A percentile compares a stretch with the other conserved stretches of the same genome.
These are phyloP conservation scores for Augochlora pura DNA, from an alignment of 1,140 invertebrate species.

Conservation along the genomic window DNA sequence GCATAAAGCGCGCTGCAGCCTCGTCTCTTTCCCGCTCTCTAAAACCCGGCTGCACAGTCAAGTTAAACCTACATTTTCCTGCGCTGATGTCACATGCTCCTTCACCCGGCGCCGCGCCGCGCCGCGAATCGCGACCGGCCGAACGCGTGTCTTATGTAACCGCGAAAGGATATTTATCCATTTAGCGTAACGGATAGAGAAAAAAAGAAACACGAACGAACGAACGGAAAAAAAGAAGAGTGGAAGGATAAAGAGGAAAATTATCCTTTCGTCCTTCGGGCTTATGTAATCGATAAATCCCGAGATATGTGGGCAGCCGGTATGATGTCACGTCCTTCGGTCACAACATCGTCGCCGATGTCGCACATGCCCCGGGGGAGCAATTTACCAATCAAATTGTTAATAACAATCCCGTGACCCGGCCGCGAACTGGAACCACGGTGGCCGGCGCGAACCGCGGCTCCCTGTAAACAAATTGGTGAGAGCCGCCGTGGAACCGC, in stretches of 20 bases:
- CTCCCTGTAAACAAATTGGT: too few species aligned
- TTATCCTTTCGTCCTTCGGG: constrained; percentile 1
- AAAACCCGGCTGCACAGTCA: too few species aligned
- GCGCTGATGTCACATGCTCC: constrained; percentile 48
- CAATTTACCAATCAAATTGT: background rate
- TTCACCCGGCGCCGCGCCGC: constrained; percentile 11
- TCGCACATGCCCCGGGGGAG: background rate
- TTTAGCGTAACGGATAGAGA: too few species aligned
- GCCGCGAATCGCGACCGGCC: constrained; percentile 39
- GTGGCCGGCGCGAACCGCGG: too few species aligned
- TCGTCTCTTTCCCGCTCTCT: too few species aligned
- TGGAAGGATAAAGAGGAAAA: background rate
- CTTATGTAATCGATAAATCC: constrained; percentile 8
- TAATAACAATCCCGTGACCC: background rate
- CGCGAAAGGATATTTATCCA: constrained; percentile 22
- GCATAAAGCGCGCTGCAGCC: background rate
- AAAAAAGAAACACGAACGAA: too few species aligned
- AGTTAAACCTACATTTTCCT: constrained; percentile 54
- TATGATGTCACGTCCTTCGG: background rate
- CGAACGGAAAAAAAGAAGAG: too few species aligned
- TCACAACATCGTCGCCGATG: background rate
- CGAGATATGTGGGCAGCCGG: background rate
- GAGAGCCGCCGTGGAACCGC: too few species aligned
- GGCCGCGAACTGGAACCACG: too few species aligned
- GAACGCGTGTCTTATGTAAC: constrained; percentile 42